Evolutionary conservation across 2,113 vertebrate genomes (phyloP), one percentile per base, ranked within the genome.

Genomic region (Toxotes jaculatrix): DNA sequence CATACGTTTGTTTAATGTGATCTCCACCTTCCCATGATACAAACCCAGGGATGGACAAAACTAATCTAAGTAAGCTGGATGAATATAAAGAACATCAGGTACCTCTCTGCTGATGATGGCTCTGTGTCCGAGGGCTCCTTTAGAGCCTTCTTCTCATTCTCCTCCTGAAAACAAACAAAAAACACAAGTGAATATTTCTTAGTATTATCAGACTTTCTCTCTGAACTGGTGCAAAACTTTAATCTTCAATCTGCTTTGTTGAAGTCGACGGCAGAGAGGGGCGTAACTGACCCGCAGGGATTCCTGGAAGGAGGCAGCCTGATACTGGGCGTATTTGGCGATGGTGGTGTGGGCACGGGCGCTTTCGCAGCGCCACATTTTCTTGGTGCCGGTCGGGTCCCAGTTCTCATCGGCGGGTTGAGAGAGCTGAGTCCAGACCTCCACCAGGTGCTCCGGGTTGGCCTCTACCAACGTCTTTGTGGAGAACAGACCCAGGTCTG

Each of bases 331-430:
- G 87, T 99, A 99, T 94, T 99, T 99, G 94, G 97, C 97, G 94
- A 99, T 99, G 90, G 97, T 99, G 89, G 98, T 98, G 88, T 98
- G 97, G 79, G 97, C 96, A 82, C 96, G 95, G 90, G 97, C 96
- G 89, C 98, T 99, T 89, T 99, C 98, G 79, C 97, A 99, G 92
- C 97, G 97, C 98, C 98, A 99, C 93, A 97, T 97, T 87, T 99
- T 99, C 94, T 96, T 97, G 56, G 95, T 96, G 95, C 97, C 98
- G 76, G 96, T 95, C 66, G 96, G 93, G 91, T 99, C 98, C 98
- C 98, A 99, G 95, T 99, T 99, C 94, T 99, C 98, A 81, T 99
- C 98, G 5, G 97, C 96, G 74, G 98, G 98, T 93, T 99, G 98
- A 53, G 97, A 95, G 83, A 99, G 95, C 38, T 99, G 98, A 69